Base-by-base conservation (phyloP, 2,797 vertebrate genomes). In the Cynopterus sphinx region DNA sequence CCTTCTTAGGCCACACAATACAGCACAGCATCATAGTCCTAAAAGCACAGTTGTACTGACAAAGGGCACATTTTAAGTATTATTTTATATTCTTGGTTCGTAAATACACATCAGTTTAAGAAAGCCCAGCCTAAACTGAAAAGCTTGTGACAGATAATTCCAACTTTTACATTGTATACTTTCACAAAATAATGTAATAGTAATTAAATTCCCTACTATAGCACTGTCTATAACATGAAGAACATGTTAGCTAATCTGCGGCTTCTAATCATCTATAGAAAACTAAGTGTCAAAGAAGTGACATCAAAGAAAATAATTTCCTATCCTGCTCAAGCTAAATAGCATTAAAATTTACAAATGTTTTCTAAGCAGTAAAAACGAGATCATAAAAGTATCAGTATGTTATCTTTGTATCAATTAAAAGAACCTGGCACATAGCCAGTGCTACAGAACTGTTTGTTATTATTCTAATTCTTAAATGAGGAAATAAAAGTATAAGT, bases 61-160 rank as follows among this genome's bases (percentile, higher is more conserved):
- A 86, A 73, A 49, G 81, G 67, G 67, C 53, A 86, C 49, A 84
- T 39, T 90, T 88, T 79, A 63, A 68, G 26, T 41, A 26, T 46
- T 87, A 88, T 31, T 78, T 96, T 78, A 88, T 84, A 78, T 91
- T 85, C 12, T 65, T 89, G 24, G 46, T 51, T 90, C 39, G 57
- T 88, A 79, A 85, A 43, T n/a, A 93, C 22, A 43, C 28, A 41
- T 39, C 7, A 36, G 15, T 67, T 92, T 92, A 15, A 71, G 33
- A 74, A 57, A 24, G n/a, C 21, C 6, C 41, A 79, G n/a, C 21
- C 41, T 78, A 85, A 73, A 79, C 21, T 59, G 53, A 77, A 93
- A 79, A 85, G 49, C n/a, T 93, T 24, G 59, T 17, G 17, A 77
- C 15, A n/a, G 41, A 33, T 33, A 49, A 71, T 93, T 86, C 43